Percentiles rank a stretch among this genome's conserved stretches.
Evolutionary conservation across 2,797 vertebrate genomes (phyloP).

Genomic region (Lagodon rhomboides): DNA sequence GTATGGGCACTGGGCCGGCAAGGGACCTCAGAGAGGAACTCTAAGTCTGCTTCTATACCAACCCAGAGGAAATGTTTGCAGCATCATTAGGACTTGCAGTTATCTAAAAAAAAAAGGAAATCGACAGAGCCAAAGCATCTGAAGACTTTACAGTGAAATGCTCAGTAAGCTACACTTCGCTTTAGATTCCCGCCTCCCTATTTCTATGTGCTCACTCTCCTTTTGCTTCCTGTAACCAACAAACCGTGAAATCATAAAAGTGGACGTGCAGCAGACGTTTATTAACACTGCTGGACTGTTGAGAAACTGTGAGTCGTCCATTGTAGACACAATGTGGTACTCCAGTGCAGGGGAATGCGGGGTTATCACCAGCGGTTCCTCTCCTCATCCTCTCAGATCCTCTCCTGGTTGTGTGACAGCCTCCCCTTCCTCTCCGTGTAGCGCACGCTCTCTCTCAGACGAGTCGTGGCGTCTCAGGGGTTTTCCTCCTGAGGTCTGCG

Average conservation of each 20-base stretch:
- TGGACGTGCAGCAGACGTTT: constrained; percentile 38
- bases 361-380: constrained; percentile 45
- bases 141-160: constrained; percentile 68
- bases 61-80: constrained; percentile 70
- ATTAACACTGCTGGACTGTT: constrained; percentile 48
- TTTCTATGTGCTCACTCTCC: constrained; percentile 45
- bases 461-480: constrained; percentile 77
- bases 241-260: constrained; percentile 45
- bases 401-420: constrained; percentile 52
- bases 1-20: constrained; percentile 60
- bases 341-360: constrained; percentile 27
- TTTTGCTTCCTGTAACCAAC: constrained; percentile 45
- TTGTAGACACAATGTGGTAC: constrained; percentile 26
- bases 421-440: constrained; percentile 50
- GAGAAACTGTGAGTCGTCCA: constrained; percentile 40
- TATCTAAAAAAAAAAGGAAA: constrained; percentile 41
- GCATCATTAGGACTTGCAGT: constrained; percentile 74
- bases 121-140: constrained; percentile 51
- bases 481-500: constrained; percentile 85
- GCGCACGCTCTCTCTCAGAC: constrained; percentile 24
- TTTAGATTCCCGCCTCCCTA: constrained; percentile 19
- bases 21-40: constrained; percentile 54
- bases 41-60: constrained; percentile 36
- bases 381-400: constrained; percentile 43
- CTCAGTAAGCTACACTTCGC: constrained; percentile 57